Base-by-base conservation (phyloP, 1,140 invertebrate species). In the Lepidurus apus region DNA sequence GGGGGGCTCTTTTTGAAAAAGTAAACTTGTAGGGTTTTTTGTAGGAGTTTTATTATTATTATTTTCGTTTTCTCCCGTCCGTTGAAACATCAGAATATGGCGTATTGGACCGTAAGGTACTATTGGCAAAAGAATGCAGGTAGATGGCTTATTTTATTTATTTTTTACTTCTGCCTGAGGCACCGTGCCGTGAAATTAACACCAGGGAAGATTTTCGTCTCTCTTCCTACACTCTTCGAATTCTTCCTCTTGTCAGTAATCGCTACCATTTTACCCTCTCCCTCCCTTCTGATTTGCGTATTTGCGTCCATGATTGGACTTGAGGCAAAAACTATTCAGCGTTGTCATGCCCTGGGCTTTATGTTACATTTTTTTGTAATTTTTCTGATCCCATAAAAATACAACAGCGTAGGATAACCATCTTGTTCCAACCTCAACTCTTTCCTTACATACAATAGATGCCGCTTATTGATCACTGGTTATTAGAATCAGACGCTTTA, bases 151-250 rank as follows among this genome's bases (percentile, higher is more conserved):
- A 65, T 17, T 65, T 65, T 65, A 65, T 65, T 65, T 65, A 65
- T 65, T 65, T 65, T 65, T 65, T 65, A 65, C 17, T n/a, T 65
- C 53, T 65, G 53, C 53, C 53, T 65, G 21, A 21, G 53, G 53
- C 53, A 65, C 53, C 53, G 53, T 65, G 53, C 53, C 53, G 53
- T 65, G 53, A 65, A 65, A 65, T 65, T 65, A 65, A 65, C 53
- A 65, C 53, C 53, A 65, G 53, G 53, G 53, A 21, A 65, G 53
- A 65, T 65, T 65, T 21, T 9, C 53, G n/a, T 65, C 21, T 65
- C 53, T 65, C 21, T 65, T 21, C 53, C 21, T 21, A 65, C 53
- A 65, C 53, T 65, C 53, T 65, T 65, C 53, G 53, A 65, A 65
- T 65, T 65, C 53, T 65, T 65, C 53, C 53, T 65, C 53, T 47